phyloP scores from a whole-genome alignment of 1,140 invertebrate genomes.

The Periplaneta americana region DNA sequence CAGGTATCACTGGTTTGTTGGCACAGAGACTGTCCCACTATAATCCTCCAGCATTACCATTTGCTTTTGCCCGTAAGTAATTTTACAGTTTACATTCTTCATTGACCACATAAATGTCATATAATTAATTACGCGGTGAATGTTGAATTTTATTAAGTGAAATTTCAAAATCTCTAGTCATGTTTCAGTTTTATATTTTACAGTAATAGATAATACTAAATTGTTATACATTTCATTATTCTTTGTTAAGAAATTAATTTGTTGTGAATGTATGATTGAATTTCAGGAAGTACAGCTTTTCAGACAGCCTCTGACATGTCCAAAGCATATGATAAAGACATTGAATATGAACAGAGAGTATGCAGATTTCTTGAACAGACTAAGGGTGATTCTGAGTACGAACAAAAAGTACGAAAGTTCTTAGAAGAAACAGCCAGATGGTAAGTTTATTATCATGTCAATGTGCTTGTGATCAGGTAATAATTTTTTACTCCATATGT shows the following conservation, averaged over 20 bases:
- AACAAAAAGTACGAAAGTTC: constrained; percentile 74
- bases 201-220: background rate
- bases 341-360: constrained; percentile 60
- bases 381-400: constrained; percentile 76
- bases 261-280: background rate
- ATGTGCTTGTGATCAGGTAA: no score
- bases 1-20: constrained; percentile 23
- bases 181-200: no score
- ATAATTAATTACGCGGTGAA: no score
- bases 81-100: background rate
- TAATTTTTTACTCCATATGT: no score
- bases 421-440: constrained; percentile 73
- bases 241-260: background rate
- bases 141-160: no score
- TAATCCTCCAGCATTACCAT: constrained; percentile 21
- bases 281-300: constrained; percentile 2
- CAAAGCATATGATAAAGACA: constrained; percentile 5
- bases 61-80: constrained; percentile 19
- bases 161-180: no score
- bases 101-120: no score
- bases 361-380: constrained; percentile 70
- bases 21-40: constrained; percentile 18
- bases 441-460: constrained; percentile 20
- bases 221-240: background rate
- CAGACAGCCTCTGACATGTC: background rate